Conservation (phyloP, 2,888 invertebrate species). For the Chymomyza amoena region DNA sequence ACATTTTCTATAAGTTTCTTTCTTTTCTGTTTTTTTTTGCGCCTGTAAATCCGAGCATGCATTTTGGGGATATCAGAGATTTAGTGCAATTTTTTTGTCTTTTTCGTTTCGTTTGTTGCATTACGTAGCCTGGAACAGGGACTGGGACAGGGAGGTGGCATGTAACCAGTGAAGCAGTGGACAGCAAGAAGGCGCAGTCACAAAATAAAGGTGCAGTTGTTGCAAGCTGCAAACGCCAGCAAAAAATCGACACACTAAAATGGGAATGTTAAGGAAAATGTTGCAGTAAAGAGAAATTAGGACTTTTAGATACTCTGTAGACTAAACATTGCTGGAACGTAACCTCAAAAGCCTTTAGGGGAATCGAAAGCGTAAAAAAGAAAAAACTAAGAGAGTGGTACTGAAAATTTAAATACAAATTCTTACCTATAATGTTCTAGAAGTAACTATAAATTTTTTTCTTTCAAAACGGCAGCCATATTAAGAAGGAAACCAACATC, state of each 20-base stretch:
- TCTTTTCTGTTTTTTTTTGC: background rate
- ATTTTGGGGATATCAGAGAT: constrained; percentile 73
- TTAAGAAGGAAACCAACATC: no score
- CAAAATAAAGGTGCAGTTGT: constrained; percentile 27
- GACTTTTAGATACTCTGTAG: background rate
- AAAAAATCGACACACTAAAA: background rate
- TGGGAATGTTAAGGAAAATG: constrained; percentile 9
- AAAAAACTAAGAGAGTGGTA: no score
- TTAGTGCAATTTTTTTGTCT: constrained; percentile 56
- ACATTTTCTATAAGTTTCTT: background rate
- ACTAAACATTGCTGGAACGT: background rate
- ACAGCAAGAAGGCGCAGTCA: constrained; percentile 68
- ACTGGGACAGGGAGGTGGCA: background rate
- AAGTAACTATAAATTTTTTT: no score
- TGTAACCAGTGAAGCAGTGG: constrained; percentile 28
- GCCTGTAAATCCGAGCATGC: constrained; percentile 58
- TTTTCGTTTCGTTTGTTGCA: constrained; percentile 5
- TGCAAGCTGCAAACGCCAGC: constrained; percentile 2
- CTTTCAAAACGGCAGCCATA: no score
- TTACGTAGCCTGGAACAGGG: background rate
- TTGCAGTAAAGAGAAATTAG: constrained; percentile 32
- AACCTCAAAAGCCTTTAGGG: no score
- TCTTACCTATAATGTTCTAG: no score
- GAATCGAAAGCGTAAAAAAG: no score
- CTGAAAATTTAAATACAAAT: no score